Evolutionary conservation across 2,797 vertebrate genomes (phyloP).

Genomic region (Tarsius wallacei): DNA sequence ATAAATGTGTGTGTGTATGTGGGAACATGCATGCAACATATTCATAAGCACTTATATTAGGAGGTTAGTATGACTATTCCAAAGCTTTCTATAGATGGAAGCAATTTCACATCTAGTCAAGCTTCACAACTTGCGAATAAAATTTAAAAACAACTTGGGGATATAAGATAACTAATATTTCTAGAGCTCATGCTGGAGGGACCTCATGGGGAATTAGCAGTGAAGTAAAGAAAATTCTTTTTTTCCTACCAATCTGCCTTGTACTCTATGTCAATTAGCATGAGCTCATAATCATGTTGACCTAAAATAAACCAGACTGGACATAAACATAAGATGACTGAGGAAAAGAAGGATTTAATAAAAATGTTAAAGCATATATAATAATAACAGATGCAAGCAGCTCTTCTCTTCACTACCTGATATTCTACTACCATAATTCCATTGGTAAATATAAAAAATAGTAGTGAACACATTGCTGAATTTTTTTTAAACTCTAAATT

Average conservation of each 20-base stretch:
- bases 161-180: slow-evolving; percentile 65
- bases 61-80: slow-evolving; percentile 64
- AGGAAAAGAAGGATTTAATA: slow-evolving; percentile 48
- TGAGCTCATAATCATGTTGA: background rate
- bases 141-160: slow-evolving; percentile 67
- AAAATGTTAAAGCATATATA: slow-evolving; percentile 24
- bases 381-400: background rate
- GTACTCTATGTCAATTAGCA: slow-evolving; percentile 32
- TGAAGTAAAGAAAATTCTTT: slow-evolving; percentile 54
- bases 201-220: slow-evolving; percentile 58
- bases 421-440: background rate
- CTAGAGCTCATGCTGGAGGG: slow-evolving; percentile 30
- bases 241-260: slow-evolving; percentile 41
- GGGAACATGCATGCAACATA: background rate
- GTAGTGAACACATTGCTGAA: background rate
- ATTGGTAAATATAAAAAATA: slow-evolving; percentile 8
- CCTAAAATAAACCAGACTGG: slow-evolving; percentile 28
- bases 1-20: background rate
- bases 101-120: slow-evolving; percentile 72
- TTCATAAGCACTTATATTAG: slow-evolving; percentile 46
- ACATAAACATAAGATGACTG: slow-evolving; percentile 6
- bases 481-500: slow-evolving; percentile 16
- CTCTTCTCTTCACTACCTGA: background rate
- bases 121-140: slow-evolving; percentile 62
- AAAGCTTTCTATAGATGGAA: slow-evolving; percentile 64